Conservation (phyloP, 2,113 vertebrate genomes). For the Pseudorhombus dupliciocellatus region DNA sequence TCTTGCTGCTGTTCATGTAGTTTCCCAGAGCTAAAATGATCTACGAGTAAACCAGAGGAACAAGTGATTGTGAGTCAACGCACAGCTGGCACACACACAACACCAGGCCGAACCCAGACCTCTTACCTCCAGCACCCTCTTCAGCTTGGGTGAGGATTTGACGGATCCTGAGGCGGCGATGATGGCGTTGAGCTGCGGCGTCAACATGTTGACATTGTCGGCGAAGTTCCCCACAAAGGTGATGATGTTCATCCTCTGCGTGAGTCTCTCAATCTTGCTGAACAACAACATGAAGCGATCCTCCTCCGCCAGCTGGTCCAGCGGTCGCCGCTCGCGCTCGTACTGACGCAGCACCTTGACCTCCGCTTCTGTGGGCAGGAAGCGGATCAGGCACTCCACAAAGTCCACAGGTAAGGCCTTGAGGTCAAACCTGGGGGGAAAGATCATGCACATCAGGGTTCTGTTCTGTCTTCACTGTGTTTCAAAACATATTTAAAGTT, state of each 20-base stretch:
- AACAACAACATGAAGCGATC: slow-evolving; percentile 95
- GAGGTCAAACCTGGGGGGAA: slow-evolving; percentile 87
- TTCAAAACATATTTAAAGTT: not conserved
- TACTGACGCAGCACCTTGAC: slow-evolving; percentile 90
- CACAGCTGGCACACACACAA: not conserved
- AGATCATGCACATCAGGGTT: not conserved
- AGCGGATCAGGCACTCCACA: slow-evolving; percentile 94
- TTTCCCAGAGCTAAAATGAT: slow-evolving; percentile 96
- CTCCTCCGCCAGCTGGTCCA: slow-evolving; percentile 91
- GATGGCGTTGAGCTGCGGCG: slow-evolving; percentile 93
- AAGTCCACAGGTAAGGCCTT: slow-evolving; percentile 92
- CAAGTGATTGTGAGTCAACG: not conserved
- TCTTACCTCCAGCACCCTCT: slow-evolving; percentile 92
- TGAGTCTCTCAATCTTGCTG: slow-evolving; percentile 94
- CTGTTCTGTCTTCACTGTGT: not conserved
- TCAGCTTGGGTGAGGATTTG: slow-evolving; percentile 93
- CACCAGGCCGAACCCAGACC: not conserved
- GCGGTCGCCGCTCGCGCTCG: slow-evolving; percentile 88
- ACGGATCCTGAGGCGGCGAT: slow-evolving; percentile 94
- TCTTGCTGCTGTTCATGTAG: slow-evolving; percentile 99
- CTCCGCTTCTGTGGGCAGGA: slow-evolving; percentile 92
- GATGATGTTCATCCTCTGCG: slow-evolving; percentile 95
- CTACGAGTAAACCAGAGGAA: slow-evolving; percentile 67
- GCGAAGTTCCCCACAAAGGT: slow-evolving; percentile 94
- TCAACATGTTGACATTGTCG: slow-evolving; percentile 91